Base-by-base conservation (phyloP, 2,888 invertebrate species). In the Hypercompe scribonia region DNA sequence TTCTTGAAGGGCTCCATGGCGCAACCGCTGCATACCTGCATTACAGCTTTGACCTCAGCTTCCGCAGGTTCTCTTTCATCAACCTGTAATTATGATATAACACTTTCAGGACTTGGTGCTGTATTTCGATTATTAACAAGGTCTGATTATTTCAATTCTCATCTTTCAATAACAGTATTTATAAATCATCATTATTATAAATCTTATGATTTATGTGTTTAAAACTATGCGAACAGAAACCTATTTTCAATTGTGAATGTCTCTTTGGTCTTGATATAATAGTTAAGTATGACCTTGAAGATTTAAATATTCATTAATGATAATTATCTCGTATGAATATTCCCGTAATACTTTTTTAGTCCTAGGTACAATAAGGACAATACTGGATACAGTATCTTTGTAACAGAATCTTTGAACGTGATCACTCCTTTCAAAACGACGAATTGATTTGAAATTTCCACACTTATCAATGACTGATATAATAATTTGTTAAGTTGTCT, bases 21-120 rank as follows among this genome's bases (percentile, higher is more conserved):
- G 84, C 98, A 98, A 1, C 97, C 97, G 74, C 97, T 96, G 91
- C 98, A 98, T 3, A 98, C 94, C 81, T 97, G 96, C 97, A 98
- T 97, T 0, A 98, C 98, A 18, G 97, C 97, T 83, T 96, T 97
- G 0, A 98, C 98, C 90, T 98, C 98, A 46, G 97, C 98, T 89
- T 98, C 98, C 0, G 98, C 98, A 0, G 98, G 98, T 85, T 98
- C 98, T 64, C 97, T 96, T 85, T 97, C 98, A 76, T 98, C 97
- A 69, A 96, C 96, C 92, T 96, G 93, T 7, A 95, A 92, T 81
- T 36, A n/a, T 24, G 31, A 36, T 5, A 18, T 34, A 24, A 54
- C 34, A 39, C 2, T 65, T 65, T 65, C 18, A 63, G 46, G 7
- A 24, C 3, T 34, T 58, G 7, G 10, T n/a, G 36, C 18, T 36